Conservation (phyloP, 2,888 invertebrate genomes). For the Tanytarsus gracilentus region DNA sequence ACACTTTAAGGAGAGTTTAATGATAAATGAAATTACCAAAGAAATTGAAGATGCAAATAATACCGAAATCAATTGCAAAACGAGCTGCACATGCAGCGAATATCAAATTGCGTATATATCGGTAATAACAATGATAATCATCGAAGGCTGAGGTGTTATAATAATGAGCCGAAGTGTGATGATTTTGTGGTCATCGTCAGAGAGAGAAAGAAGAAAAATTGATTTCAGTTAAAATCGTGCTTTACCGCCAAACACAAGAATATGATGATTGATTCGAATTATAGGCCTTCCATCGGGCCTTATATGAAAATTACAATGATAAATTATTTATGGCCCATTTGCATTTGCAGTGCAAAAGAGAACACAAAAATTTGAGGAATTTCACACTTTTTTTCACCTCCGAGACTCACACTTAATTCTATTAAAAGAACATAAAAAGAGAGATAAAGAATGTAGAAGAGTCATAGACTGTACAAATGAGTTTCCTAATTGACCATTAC, state of each 20-base stretch:
- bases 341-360: slow-evolving; percentile 18
- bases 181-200: slow-evolving; percentile 26
- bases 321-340: slow-evolving; percentile 25
- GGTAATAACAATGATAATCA: background rate
- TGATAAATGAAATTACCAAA: background rate
- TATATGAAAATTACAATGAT: slow-evolving; percentile 23
- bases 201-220: too few relatives aligned
- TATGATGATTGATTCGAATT: slow-evolving; percentile 24
- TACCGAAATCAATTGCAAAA: slow-evolving; percentile 4
- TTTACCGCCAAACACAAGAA: background rate
- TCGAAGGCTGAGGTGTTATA: slow-evolving; percentile 13
- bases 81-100: slow-evolving; percentile 7
- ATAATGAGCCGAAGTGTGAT: slow-evolving; percentile 24
- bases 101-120: background rate
- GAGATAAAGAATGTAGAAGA: too few relatives aligned
- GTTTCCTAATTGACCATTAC: too few relatives aligned
- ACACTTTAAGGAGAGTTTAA: too few relatives aligned
- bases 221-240: slow-evolving; percentile 13
- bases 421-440: too few relatives aligned
- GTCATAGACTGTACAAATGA: too few relatives aligned
- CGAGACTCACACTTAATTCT: too few relatives aligned
- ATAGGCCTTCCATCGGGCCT: background rate
- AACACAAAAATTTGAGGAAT: too few relatives aligned
- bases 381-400: too few relatives aligned
- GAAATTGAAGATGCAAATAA: background rate